Conservation (phyloP, 2,113 vertebrate genomes). For the Pygoscelis antarcticus region DNA sequence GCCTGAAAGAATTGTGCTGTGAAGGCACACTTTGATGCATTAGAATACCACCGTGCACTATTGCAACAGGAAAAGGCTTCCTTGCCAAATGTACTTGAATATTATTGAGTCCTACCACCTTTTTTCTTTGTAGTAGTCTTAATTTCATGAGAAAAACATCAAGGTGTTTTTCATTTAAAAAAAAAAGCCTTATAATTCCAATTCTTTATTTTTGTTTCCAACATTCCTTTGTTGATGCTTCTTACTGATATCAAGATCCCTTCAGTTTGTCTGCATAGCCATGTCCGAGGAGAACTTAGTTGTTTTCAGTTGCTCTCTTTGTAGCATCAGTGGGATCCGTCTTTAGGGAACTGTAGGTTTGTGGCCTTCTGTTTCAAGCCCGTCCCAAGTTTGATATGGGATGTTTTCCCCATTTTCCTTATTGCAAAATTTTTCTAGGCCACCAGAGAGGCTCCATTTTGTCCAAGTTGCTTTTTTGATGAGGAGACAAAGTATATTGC, state of each 20-base stretch:
- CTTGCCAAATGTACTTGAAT: conserved; percentile 24
- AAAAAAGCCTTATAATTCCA: not conserved
- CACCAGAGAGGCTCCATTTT: not conserved
- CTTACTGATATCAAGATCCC: not conserved
- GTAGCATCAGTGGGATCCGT: not conserved
- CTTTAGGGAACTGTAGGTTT: not conserved
- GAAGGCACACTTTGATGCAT: not conserved
- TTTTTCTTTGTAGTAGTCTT: conserved; percentile 14
- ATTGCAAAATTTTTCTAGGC: not conserved
- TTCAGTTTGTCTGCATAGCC: not conserved
- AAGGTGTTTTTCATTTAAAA: not conserved
- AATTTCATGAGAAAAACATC: not conserved
- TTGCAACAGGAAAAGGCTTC: not conserved
- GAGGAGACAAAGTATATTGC: not conserved
- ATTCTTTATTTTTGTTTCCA: not conserved
- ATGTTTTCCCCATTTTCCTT: not conserved
- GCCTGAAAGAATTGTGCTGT: not conserved
- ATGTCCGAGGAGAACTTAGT: fast-evolving
- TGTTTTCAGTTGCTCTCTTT: not conserved
- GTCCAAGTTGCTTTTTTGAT: not conserved
- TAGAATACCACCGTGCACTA: not conserved
- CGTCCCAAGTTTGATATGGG: not conserved
- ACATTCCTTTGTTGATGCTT: not conserved
- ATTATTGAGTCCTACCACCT: conserved; percentile 47
- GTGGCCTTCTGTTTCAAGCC: not conserved